Evolutionary conservation across 2,888 invertebrate species (phyloP).

Genomic region (Anodontia alba): DNA sequence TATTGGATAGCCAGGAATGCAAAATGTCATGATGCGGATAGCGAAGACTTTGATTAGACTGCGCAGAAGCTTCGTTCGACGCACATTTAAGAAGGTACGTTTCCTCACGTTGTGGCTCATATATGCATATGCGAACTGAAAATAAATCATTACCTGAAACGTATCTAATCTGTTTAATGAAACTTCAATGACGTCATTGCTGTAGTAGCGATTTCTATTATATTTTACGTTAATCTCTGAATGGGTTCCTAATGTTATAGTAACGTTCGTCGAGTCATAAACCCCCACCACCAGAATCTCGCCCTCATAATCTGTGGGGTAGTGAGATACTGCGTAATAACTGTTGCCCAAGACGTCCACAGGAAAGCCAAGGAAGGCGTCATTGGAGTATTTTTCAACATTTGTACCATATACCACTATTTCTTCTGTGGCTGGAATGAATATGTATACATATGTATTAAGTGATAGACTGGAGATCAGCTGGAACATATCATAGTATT

Average conservation of each 20-base stretch:
- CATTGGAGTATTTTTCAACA: constrained; percentile 62
- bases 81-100: too few relatives aligned
- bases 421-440: constrained; percentile 52
- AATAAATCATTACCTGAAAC: constrained; percentile 38
- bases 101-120: too few relatives aligned
- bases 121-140: too few relatives aligned
- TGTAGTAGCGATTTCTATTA: constrained; percentile 41
- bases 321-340: constrained; percentile 61
- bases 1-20: too few relatives aligned
- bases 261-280: constrained; percentile 50
- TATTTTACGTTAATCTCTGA: constrained; percentile 42
- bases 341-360: constrained; percentile 61
- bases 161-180: constrained; percentile 56
- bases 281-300: constrained; percentile 52
- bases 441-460: not conserved
- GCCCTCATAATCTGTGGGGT: constrained; percentile 33
- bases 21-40: too few relatives aligned
- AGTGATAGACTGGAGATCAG: too few relatives aligned
- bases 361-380: constrained; percentile 66
- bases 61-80: too few relatives aligned
- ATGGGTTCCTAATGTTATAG: constrained; percentile 36
- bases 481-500: too few relatives aligned
- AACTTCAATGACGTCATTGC: constrained; percentile 25
- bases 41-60: too few relatives aligned
- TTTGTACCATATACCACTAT: constrained; percentile 65